A percentile compares a stretch with the other conserved stretches of the same genome.
phyloP scores from a whole-genome alignment of 1,140 invertebrate genomes.

The Psilanteris sp. region DNA sequence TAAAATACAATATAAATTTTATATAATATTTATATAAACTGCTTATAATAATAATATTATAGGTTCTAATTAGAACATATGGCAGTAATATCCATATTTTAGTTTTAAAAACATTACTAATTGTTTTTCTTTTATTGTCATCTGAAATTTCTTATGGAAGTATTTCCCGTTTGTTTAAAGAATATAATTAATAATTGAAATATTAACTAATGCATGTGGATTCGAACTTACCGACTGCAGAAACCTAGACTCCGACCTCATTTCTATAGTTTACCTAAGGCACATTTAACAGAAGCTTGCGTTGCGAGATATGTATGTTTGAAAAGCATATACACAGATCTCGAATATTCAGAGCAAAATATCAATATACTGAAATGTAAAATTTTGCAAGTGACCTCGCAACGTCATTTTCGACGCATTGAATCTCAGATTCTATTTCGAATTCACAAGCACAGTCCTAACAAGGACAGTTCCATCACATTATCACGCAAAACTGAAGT shows the following conservation, averaged over 20 bases:
- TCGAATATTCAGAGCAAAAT: slow-evolving; percentile 22
- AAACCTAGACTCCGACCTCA: neutral
- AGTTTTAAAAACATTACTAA: too few species aligned
- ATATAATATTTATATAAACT: too few species aligned
- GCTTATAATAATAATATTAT: too few species aligned
- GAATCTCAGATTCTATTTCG: slow-evolving; percentile 39
- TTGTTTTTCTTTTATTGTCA: too few species aligned
- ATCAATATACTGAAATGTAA: slow-evolving; percentile 32
- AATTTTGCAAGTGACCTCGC: slow-evolving; percentile 15
- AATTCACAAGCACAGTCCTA: slow-evolving; percentile 5
- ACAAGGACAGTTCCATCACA: slow-evolving; percentile 9
- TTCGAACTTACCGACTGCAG: slow-evolving; percentile 14
- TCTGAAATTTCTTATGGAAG: too few species aligned
- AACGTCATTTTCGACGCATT: slow-evolving; percentile 41
- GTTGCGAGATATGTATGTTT: slow-evolving; percentile 15
- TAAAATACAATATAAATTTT: too few species aligned
- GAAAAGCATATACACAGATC: slow-evolving; percentile 10
- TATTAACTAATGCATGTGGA: slow-evolving; percentile 20
- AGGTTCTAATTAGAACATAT: too few species aligned
- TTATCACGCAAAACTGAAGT: slow-evolving; percentile 7
- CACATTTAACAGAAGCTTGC: slow-evolving; percentile 24
- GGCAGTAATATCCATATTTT: too few species aligned
- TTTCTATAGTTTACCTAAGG: slow-evolving; percentile 23
- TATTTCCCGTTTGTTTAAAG: too few species aligned
- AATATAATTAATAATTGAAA: slow-evolving; percentile 39